These are phyloP conservation scores for Colletes gigas DNA, from an alignment of 1,140 invertebrate genomes.

Conservation along the genomic window DNA sequence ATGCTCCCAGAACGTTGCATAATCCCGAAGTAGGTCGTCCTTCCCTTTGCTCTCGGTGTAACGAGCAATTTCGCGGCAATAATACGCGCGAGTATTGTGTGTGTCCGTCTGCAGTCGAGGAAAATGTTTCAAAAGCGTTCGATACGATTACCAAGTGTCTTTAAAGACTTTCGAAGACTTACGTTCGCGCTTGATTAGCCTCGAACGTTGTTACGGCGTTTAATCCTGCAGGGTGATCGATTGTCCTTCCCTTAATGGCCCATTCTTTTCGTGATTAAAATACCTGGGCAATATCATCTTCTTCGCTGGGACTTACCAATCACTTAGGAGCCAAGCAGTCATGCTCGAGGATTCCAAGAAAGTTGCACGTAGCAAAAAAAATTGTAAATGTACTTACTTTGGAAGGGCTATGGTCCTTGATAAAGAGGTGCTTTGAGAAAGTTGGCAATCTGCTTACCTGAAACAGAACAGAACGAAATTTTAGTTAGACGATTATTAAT, in stretches of 20 bases:
- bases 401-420: background rate
- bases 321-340: no score
- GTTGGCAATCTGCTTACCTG: slow-evolving; percentile 26
- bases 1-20: background rate
- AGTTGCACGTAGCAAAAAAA: background rate
- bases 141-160: background rate
- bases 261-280: background rate
- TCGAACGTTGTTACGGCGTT: no score
- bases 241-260: no score
- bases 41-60: background rate
- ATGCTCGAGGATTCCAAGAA: background rate
- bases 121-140: background rate
- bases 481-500: no score
- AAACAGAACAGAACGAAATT: background rate
- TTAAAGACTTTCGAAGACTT: no score
- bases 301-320: background rate
- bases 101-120: background rate
- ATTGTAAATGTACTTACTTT: slow-evolving; percentile 9
- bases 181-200: no score
- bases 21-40: slow-evolving; percentile 29
- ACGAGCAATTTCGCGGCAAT: slow-evolving; percentile 28
- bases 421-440: background rate
- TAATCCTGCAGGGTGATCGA: no score
- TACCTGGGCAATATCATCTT: background rate
- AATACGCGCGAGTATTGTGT: background rate